Base-by-base conservation (phyloP, 2,797 vertebrate species). In the Neosilurus mollespiculum region DNA sequence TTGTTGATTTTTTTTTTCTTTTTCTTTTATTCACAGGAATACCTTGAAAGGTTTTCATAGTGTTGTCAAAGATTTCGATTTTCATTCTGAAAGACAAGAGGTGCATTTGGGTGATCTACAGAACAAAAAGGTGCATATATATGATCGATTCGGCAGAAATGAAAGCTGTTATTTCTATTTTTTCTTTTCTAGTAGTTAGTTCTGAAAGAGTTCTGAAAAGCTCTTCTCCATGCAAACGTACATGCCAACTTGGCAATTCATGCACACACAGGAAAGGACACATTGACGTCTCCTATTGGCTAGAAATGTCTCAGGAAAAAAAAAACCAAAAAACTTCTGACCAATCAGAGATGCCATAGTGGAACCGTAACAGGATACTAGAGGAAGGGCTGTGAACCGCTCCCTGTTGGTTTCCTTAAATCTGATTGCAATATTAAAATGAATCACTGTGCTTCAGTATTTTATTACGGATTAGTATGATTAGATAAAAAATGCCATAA, bases 51-150 rank as follows among this genome's bases (percentile, higher is more conserved):
- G 92, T 92, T 96, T 96, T 94, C 94, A 94, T 93, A 94, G 90
- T 95, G 93, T 92, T 94, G 93, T 96, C 96, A 95, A 91, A 91
- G 92, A 93, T 94, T 97, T 95, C 90, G 93, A 95, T 96, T 97
- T 98, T 97, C 97, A 96, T 96, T 98, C 97, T 98, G 97, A 97
- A 99, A 98, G 95, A 98, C 94, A 98, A 98, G 93, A 97, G 91
- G 94, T 93, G 94, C 90, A 93, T 87, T 82, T 91, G 91, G 91
- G 90, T 93, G 94, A 95, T 94, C 92, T 92, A 92, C 89, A 93
- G 75, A 93, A 89, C 83, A 85, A 91, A 86, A 62, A 22, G 7
- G 26, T 67, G 5, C 24, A 80, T 56, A 70, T 8, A 59, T 81
- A 79, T 43, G 18, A 37, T 71, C 80, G 22, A 54, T 58, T 69